Percentiles rank a stretch among this genome's conserved stretches.
These are phyloP conservation scores for Ascidia mentula DNA, from an alignment of 23 tunicate species.

Conservation along the genomic window DNA sequence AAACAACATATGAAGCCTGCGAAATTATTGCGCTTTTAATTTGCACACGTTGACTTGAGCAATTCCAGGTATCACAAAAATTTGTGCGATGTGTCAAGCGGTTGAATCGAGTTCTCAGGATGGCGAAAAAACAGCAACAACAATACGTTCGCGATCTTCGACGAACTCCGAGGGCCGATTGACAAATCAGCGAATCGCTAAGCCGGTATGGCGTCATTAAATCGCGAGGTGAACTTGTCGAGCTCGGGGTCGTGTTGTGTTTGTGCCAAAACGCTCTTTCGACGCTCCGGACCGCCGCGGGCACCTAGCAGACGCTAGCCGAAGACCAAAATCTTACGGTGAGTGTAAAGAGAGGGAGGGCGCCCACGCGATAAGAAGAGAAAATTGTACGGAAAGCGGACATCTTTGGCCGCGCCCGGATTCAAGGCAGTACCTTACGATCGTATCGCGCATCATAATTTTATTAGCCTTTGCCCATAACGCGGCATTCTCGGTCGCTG, in stretches of 20 bases:
- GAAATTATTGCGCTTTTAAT: no score
- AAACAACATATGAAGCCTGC: no score
- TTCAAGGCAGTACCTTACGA: not conserved
- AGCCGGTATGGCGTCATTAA: slow-evolving; percentile 2
- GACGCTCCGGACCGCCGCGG: not conserved
- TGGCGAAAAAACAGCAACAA: not conserved
- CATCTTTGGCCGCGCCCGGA: no score
- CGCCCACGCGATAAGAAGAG: not conserved
- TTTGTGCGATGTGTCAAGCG: no score
- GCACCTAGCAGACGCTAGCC: not conserved
- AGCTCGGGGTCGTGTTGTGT: not conserved
- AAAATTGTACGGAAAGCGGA: slow-evolving; percentile 1
- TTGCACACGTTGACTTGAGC: no score
- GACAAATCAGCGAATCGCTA: not conserved
- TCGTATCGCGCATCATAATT: not conserved
- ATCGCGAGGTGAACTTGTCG: not conserved
- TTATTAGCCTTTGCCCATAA: not conserved
- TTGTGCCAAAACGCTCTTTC: not conserved
- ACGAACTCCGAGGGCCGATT: not conserved
- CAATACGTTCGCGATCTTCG: no score
- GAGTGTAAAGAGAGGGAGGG: not conserved
- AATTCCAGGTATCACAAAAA: no score
- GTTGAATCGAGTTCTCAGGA: not conserved
- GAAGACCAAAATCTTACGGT: not conserved
- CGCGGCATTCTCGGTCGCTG: not conserved